Base-by-base conservation (phyloP, 2,113 vertebrate species). In the Gallinago paraguaiae region DNA sequence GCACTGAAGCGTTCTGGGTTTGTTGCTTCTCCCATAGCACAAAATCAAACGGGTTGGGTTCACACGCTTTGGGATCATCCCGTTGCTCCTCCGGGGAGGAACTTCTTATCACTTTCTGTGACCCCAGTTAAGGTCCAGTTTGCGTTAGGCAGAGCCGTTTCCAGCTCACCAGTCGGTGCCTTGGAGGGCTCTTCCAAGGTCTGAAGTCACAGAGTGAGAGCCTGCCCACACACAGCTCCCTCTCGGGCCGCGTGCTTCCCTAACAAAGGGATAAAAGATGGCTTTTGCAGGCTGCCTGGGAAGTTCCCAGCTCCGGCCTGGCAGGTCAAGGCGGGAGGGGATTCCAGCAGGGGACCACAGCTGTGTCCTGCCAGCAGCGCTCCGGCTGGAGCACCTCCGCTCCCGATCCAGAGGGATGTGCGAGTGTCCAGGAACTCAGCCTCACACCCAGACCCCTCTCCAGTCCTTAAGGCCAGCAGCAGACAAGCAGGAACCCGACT, bases 241-340 rank as follows among this genome's bases (percentile, higher is more conserved):
- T 82, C 90, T 57, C 67, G 19, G 92, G 78, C 87, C 92, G 76
- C 75, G 54, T 70, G 82, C 84, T 86, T 69, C 93, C 80, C 71
- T 54, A 93, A 96, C 88, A 94, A 93, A 93, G 76, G 91, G 82
- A 92, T 90, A 94, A 92, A 95, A 88, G 92, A 94, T 90, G 78
- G 69, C 61, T 93, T 93, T 94, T 97, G 90, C 84, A 92, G 88
- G 37, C 86, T 91, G 92, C 82, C 94, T 96, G 94, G 92, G 82
- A 94, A 80, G 92, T 51, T 31, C 76, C n/a, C 93, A 95, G 94
- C 88, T 92, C 84, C 23, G 69, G 87, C 8, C 87, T 95, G 92
- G 90, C 94, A 95, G 93, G 93, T 95, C 12, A 20, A 82, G 67
- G 63, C 41, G 0, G 59, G 70, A 84, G 54, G 1, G 13, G 77